These are phyloP conservation scores for Drosophila paracracens DNA, from an alignment of 2,888 invertebrate species.

Conservation along the genomic window DNA sequence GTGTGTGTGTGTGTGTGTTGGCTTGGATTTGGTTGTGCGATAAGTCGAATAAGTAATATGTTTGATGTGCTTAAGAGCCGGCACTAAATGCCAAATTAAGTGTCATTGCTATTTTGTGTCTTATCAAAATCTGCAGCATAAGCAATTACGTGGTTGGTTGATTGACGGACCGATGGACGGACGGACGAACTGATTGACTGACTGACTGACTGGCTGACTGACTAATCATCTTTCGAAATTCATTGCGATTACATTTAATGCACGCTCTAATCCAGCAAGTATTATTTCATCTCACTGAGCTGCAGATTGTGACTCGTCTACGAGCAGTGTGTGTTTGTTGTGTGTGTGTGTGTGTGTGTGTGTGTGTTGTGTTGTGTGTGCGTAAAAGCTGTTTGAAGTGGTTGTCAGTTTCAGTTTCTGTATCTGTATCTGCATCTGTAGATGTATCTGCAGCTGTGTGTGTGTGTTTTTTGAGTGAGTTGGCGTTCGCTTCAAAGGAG, in stretches of 20 bases:
- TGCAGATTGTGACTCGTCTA: slow-evolving; percentile 41
- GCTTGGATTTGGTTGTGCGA: slow-evolving; percentile 5
- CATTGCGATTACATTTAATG: slow-evolving; percentile 69
- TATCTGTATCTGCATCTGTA: slow-evolving; percentile 33
- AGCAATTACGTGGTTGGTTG: slow-evolving; percentile 34
- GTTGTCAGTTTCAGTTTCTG: slow-evolving; percentile 62
- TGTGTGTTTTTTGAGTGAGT: slow-evolving; percentile 19
- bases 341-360: slow-evolving; percentile 7
- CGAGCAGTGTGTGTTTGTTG: slow-evolving; percentile 6
- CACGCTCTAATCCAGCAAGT: slow-evolving; percentile 55
- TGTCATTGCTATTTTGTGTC: slow-evolving; percentile 34
- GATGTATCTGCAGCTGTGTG: slow-evolving; percentile 17
- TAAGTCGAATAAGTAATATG: slow-evolving; percentile 16
- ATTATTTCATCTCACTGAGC: slow-evolving; percentile 69
- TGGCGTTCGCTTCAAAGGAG: slow-evolving; percentile 68
- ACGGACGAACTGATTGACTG: neutral
- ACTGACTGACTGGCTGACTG: slow-evolving; percentile 14
- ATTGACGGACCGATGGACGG: slow-evolving; percentile 19
- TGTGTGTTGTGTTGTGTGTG: slow-evolving; percentile 23
- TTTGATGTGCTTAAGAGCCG: slow-evolving; percentile 36
- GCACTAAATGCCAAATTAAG: slow-evolving; percentile 50
- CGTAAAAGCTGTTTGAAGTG: slow-evolving; percentile 62
- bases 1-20: neutral
- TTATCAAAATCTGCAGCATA: slow-evolving; percentile 45
- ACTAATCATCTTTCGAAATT: slow-evolving; percentile 66